A percentile compares a stretch with the other conserved stretches of the same genome.
Evolutionary conservation across 2,888 invertebrate genomes (phyloP).

Genomic region (Oscheius sp.): DNA sequence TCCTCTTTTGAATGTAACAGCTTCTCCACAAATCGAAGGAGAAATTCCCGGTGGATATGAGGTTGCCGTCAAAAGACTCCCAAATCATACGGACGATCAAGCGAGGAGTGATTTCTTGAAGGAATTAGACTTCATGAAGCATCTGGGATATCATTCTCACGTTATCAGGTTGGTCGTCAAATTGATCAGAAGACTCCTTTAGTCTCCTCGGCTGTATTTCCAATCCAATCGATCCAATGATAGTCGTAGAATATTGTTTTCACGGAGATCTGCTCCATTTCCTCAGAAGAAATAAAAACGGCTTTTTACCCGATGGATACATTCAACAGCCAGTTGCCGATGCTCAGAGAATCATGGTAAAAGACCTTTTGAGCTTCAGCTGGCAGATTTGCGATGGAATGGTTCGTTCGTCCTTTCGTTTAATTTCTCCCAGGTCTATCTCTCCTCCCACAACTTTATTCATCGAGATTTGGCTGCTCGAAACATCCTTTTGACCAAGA

Average conservation of each 20-base stretch:
- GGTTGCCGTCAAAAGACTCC: conserved; percentile 59
- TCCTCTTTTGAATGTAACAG: conserved; percentile 38
- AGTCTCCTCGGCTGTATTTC: conserved; percentile 60
- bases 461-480: conserved; percentile 55
- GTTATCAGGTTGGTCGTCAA: conserved; percentile 33
- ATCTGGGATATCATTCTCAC: conserved; percentile 55
- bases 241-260: conserved; percentile 55
- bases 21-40: conserved; percentile 35
- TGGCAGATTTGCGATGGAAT: conserved; percentile 59
- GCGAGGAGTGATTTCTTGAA: conserved; percentile 52
- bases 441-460: conserved; percentile 54
- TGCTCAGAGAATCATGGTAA: conserved; percentile 44
- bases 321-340: conserved; percentile 30
- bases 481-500: conserved; percentile 54
- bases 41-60: conserved; percentile 35
- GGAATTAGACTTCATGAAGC: conserved; percentile 63
- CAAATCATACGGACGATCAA: conserved; percentile 53
- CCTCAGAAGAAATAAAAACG: conserved; percentile 42
- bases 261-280: conserved; percentile 55
- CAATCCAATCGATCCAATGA: conserved; percentile 47
- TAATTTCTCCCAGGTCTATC: conserved; percentile 50
- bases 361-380: conserved; percentile 55
- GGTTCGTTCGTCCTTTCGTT: background rate
- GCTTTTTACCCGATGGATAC: conserved; percentile 32
- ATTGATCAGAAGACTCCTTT: background rate